Evolutionary conservation across 1,140 invertebrate species (phyloP).

Genomic region (Piezodorus guildinii): DNA sequence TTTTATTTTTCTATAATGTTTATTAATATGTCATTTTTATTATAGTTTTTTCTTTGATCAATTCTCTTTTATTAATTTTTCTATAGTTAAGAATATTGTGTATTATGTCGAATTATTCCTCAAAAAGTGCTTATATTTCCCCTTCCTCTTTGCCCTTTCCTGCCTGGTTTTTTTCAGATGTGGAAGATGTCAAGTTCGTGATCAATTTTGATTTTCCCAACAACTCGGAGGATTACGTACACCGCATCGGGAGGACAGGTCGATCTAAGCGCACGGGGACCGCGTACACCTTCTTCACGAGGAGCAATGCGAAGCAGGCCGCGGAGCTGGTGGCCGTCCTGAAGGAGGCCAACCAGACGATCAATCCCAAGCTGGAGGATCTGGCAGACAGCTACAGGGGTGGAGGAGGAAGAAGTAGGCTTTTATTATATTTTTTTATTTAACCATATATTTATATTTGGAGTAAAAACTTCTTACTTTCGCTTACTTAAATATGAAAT

Average conservation of each 20-base stretch:
- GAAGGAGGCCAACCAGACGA: constrained; percentile 56
- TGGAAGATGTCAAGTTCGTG: constrained; percentile 38
- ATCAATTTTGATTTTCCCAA: constrained; percentile 88
- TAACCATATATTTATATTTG: no score
- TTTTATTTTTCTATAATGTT: no score
- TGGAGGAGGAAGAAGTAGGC: background rate
- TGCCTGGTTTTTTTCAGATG: constrained; percentile 17
- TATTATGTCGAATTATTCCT: background rate
- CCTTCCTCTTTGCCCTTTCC: background rate
- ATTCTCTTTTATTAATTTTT: background rate
- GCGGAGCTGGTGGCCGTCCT: constrained; percentile 52
- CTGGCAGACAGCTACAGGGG: constrained; percentile 28
- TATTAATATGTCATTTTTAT: no score
- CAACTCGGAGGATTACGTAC: constrained; percentile 83
- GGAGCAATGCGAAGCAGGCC: constrained; percentile 61
- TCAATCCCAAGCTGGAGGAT: constrained; percentile 44
- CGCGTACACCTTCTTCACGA: constrained; percentile 81
- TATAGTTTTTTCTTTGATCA: no score
- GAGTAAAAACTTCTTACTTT: no score
- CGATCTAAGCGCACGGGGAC: constrained; percentile 71
- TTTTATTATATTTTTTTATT: no score
- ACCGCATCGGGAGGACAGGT: constrained; percentile 80
- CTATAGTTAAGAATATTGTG: no score
- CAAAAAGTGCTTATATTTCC: no score
- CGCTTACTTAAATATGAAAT: no score